phyloP scores from a whole-genome alignment of 1,140 invertebrate genomes.

The Muscidifurax raptorellus region DNA sequence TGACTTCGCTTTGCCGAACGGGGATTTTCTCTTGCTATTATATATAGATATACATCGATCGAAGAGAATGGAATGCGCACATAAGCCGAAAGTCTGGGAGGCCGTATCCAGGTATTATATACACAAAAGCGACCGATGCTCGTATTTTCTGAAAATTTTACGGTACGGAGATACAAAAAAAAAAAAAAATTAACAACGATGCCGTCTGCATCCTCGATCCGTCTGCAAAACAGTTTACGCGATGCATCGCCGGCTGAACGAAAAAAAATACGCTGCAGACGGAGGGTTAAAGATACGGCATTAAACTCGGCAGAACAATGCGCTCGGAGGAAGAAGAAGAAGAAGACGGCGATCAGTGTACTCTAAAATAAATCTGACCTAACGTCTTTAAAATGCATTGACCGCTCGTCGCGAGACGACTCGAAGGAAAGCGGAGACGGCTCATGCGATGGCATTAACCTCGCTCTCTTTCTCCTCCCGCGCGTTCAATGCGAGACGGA shows the following conservation, averaged over 20 bases:
- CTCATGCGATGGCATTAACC: slow-evolving; percentile 53
- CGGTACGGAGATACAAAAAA: no score
- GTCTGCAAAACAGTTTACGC: no score
- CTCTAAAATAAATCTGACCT: slow-evolving; percentile 44
- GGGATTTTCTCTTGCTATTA: not conserved
- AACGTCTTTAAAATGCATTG: slow-evolving; percentile 47
- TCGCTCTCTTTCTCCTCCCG: not conserved
- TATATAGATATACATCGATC: not conserved
- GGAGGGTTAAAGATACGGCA: not conserved
- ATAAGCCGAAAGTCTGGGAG: no score
- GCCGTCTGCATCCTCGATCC: no score
- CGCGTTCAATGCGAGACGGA: not conserved
- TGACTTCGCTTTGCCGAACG: not conserved
- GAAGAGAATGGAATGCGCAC: not conserved
- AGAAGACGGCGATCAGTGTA: not conserved
- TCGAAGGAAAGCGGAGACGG: not conserved
- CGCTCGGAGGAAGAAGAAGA: not conserved
- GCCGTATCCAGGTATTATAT: no score
- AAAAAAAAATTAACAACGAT: no score
- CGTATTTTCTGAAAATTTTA: no score
- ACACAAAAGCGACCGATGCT: no score
- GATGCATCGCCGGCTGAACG: no score
- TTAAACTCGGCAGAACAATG: not conserved
- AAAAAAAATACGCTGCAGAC: no score
- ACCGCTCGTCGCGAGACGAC: not conserved